Base-by-base conservation (phyloP, 2,888 invertebrate species). In the Cheilosia urbana region DNA sequence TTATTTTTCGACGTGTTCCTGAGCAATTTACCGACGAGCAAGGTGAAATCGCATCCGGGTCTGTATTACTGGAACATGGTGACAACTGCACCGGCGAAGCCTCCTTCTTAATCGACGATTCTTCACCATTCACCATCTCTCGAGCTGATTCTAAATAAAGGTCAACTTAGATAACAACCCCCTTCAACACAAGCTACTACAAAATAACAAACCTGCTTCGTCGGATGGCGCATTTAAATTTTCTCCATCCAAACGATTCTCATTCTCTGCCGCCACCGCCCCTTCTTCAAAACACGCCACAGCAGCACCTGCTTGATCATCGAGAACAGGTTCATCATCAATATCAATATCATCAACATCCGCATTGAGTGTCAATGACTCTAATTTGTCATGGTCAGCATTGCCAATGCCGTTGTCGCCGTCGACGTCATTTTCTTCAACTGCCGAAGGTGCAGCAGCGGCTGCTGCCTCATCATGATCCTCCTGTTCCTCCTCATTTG, bases 311-410 rank as follows among this genome's bases (percentile, higher is more conserved):
- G 71, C 72, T 62, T 37, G 75, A 47, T 65, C 65, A 49, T 30
- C 45, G 45, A 81, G 76, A 85, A 85, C 85, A 85, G 85, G 85
- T 85, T 85, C 85, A 85, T 85, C 85, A 80, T 80, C 71, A 79
- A 65, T 68, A 57, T 78, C 60, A 71, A 66, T 58, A 81, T 45
- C 57, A 72, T 71, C 76, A 81, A 85, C 85, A 85, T 85, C 85
- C 85, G 85, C 85, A 85, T 85, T 85, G 81, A 85, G 85, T 85
- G 85, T 85, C 85, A 85, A 85, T 85, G 85, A 85, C 85, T 85
- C 81, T 81, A 68, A 68, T 72, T 81, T 81, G 81, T 77, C 85
- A 85, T 72, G 85, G 81, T 81, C 85, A 76, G 19, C 66, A 60
- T 66, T 76, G 80, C 65, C 71, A 60, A 60, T 76, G 80, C 69